A percentile compares a stretch with the other conserved stretches of the same genome.
These are phyloP conservation scores for Fringilla coelebs DNA, from an alignment of 2,797 vertebrate species.

Conservation along the genomic window DNA sequence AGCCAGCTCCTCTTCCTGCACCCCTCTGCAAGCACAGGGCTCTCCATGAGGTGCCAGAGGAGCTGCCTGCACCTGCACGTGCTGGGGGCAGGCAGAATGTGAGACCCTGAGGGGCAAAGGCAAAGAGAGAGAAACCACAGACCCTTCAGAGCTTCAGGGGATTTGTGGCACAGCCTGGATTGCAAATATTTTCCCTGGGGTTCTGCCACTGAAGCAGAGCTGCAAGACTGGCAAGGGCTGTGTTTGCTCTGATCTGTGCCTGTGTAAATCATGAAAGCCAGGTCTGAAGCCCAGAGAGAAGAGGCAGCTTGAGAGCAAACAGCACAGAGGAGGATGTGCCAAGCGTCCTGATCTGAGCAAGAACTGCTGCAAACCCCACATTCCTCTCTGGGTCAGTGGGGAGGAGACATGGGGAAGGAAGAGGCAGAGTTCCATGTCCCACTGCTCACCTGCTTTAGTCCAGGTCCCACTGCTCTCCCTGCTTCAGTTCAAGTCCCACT, in stretches of 20 bases:
- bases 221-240: background rate
- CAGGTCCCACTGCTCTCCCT: too few species aligned
- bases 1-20: background rate
- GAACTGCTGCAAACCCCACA: background rate
- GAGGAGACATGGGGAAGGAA: background rate
- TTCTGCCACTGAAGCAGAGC: background rate
- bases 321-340: background rate
- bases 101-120: background rate
- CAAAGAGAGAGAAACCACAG: background rate
- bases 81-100: background rate
- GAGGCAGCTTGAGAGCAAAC: constrained; percentile 3
- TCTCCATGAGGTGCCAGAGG: background rate
- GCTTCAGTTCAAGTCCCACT: too few species aligned
- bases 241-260: background rate
- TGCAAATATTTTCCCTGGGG: background rate
- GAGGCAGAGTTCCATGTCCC: background rate
- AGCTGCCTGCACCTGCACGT: rapidly evolving
- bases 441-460: background rate
- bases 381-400: rapidly evolving
- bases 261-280: background rate
- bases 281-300: background rate
- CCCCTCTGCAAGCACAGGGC: background rate
- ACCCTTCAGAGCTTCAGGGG: background rate
- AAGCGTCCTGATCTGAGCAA: rapidly evolving
- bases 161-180: background rate